Conservation (phyloP, 2,113 vertebrate species). For the Odobenus rosmarus region DNA sequence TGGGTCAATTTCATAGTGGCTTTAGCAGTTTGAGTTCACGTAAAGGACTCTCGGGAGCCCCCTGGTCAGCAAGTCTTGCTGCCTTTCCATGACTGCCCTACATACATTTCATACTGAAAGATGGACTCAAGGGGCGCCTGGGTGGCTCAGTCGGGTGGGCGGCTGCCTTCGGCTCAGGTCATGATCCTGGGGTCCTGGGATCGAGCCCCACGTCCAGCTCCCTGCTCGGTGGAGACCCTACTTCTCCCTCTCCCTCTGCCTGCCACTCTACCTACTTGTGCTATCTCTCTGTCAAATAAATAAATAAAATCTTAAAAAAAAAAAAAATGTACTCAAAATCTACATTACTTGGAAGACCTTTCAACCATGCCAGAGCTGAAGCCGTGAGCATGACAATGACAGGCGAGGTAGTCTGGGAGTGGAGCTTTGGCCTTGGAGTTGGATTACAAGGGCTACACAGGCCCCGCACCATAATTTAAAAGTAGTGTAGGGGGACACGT, state of each 20-base stretch:
- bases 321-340: not conserved
- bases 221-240: too few relatives aligned
- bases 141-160: too few relatives aligned
- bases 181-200: too few relatives aligned
- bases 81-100: not conserved
- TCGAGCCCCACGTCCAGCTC: too few relatives aligned
- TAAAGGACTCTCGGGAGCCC: not conserved
- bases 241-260: too few relatives aligned
- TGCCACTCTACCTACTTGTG: too few relatives aligned
- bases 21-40: not conserved
- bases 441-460: not conserved
- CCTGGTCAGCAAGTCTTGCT: not conserved
- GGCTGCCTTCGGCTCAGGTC: too few relatives aligned
- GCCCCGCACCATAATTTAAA: not conserved
- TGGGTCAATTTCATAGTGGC: not conserved
- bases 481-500: not conserved
- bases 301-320: too few relatives aligned
- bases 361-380: not conserved
- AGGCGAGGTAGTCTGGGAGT: not conserved
- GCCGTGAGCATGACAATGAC: not conserved
- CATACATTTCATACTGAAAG: not conserved
- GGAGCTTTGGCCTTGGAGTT: not conserved
- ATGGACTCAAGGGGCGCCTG: not conserved
- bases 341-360: not conserved
- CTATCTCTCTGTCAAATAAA: too few relatives aligned